A percentile compares a stretch with the other conserved stretches of the same genome.
Conservation (phyloP, 2,113 vertebrate genomes). For the Rostratula benghalensis region DNA sequence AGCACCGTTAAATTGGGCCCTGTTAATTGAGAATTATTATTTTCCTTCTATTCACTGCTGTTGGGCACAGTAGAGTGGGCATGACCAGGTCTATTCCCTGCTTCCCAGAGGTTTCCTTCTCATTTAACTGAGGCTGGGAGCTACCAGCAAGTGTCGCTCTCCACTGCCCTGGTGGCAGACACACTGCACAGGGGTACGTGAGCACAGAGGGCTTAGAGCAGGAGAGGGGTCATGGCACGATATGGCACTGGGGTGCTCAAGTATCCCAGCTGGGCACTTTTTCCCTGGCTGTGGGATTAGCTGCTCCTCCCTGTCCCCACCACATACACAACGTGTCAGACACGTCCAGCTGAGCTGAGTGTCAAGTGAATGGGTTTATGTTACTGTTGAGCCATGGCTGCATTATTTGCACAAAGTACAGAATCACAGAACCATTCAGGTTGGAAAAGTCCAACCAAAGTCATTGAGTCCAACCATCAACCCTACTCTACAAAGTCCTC, state of each 20-base stretch:
- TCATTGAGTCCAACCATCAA: no score
- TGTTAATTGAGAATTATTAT: neutral
- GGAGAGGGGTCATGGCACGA: neutral
- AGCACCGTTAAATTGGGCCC: neutral
- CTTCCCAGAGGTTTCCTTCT: neutral
- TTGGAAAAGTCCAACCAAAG: no score
- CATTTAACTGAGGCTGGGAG: neutral
- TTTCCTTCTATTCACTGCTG: neutral
- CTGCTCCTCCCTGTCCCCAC: neutral
- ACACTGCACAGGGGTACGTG: neutral
- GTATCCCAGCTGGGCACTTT: neutral
- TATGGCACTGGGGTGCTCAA: accelerated
- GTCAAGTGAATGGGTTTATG: neutral
- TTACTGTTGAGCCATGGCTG: neutral
- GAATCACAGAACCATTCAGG: no score
- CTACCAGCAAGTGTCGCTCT: neutral
- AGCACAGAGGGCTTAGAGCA: neutral
- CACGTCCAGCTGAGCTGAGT: neutral
- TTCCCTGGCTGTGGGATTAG: neutral
- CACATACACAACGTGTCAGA: neutral
- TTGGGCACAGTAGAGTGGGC: neutral
- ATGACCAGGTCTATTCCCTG: neutral
- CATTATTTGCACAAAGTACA: neutral
- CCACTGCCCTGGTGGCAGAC: neutral
- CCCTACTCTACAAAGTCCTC: no score